phyloP scores from a whole-genome alignment of 2,888 invertebrate genomes.

The Drosophila antonietae region DNA sequence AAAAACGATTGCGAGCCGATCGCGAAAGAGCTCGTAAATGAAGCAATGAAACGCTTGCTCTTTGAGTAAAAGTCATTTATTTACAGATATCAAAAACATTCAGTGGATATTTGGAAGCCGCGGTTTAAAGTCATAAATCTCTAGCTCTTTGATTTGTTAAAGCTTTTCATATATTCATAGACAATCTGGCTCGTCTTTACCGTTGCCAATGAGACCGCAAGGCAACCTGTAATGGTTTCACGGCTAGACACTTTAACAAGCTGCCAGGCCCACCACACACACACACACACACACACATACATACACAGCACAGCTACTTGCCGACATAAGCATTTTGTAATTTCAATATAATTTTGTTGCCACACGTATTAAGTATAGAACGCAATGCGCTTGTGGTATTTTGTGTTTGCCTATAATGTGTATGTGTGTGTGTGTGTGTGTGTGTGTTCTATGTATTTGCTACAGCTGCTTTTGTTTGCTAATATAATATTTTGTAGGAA shows the following conservation, averaged over 20 bases:
- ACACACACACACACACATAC: neutral
- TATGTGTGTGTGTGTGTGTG: conserved; percentile 1
- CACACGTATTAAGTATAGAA: conserved; percentile 60
- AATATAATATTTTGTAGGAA: conserved; percentile 67
- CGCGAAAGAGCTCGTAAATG: too few relatives aligned
- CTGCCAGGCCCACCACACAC: conserved; percentile 9
- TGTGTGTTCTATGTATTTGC: conserved; percentile 34
- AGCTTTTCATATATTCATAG: neutral
- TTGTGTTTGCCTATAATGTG: conserved; percentile 28
- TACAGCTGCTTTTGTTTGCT: conserved; percentile 74
- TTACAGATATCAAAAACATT: too few relatives aligned
- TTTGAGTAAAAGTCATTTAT: too few relatives aligned
- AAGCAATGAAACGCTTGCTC: too few relatives aligned
- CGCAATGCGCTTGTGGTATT: conserved; percentile 66
- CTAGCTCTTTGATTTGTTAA: neutral
- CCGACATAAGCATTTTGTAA: conserved; percentile 60
- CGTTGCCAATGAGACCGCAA: conserved; percentile 12
- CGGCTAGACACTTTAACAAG: conserved; percentile 50
- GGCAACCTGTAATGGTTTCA: conserved; percentile 28
- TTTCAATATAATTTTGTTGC: conserved; percentile 72
- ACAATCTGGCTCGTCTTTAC: neutral
- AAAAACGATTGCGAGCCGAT: too few relatives aligned
- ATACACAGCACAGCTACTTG: conserved; percentile 4
- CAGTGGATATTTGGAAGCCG: too few relatives aligned
- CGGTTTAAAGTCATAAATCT: too few relatives aligned